Base-by-base conservation (phyloP, 2,888 invertebrate species). In the Oscheius sp. region DNA sequence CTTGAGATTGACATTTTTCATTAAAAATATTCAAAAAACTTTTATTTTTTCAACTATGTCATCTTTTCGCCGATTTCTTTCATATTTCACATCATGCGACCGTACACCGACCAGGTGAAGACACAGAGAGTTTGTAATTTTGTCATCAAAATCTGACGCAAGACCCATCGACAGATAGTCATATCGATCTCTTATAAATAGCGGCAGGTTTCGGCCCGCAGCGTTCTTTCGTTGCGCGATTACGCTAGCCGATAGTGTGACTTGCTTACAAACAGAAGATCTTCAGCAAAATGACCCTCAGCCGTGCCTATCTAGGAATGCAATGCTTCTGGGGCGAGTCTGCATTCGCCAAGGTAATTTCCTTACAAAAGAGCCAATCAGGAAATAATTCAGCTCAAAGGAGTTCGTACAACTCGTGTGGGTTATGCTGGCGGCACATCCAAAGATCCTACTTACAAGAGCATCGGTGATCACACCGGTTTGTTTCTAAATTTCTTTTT, bases 341-440 rank as follows among this genome's bases (percentile, higher is more conserved):
- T 1, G 72, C 81, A 10, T 85, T 83, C 69, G 85, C 85, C 23
- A 83, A 84, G 69, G 52, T 85, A 1, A 46, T 20, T 55, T 34
- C n/a, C n/a, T n/a, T n/a, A n/a, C n/a, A n/a, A n/a, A n/a, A n/a
- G n/a, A n/a, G n/a, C n/a, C n/a, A n/a, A n/a, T n/a, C n/a, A n/a
- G n/a, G n/a, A n/a, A n/a, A n/a, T n/a, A n/a, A n/a, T 69, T 34
- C 37, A 70, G 68, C 17, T 69, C 45, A 72, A 68, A 53, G 80
- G 79, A 65, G 92, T 96, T 23, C 88, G 95, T 61, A 90, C 93
- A 69, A 96, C 96, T n/a, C 90, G 93, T 74, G 96, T 96, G 33
- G 96, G 96, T 17, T 96, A 94, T 88, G 91, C 94, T 1, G 96
- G 95, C 15, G 96, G 96, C 50, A 91, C 91, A 57, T 91, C 91